phyloP scores from a whole-genome alignment of 2,113 vertebrate genomes.

The Irena cyanogastra region DNA sequence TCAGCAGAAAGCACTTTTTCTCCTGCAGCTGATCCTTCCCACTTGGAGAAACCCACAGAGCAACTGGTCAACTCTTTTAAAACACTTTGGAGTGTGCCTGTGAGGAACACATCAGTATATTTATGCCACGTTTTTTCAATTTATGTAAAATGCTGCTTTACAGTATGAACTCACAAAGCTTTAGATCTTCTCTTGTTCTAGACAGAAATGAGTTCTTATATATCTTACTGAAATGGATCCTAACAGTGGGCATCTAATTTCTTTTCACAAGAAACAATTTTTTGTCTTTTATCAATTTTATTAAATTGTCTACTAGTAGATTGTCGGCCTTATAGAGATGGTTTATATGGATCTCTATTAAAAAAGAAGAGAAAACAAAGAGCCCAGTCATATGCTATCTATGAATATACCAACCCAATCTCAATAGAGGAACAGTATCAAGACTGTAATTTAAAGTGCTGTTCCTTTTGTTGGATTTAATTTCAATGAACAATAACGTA shows the following conservation, averaged over 20 bases:
- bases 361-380: neutral
- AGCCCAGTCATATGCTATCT: neutral
- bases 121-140: neutral
- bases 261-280: neutral
- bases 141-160: neutral
- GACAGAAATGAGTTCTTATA: neutral
- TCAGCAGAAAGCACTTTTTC: neutral
- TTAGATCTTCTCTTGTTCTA: neutral
- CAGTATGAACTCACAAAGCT: neutral
- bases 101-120: neutral
- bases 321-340: neutral
- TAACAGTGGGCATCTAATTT: neutral
- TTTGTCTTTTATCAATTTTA: neutral
- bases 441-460: neutral
- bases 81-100: neutral
- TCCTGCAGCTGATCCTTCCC: neutral
- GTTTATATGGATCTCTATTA: neutral
- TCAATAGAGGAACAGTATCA: neutral
- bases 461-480: neutral
- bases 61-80: neutral
- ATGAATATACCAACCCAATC: neutral
- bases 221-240: neutral
- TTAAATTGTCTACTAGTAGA: neutral
- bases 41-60: rapidly evolving
- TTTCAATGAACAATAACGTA: neutral